These are phyloP conservation scores for Danionella cerebrum DNA, from an alignment of 2,113 vertebrate species.

Conservation along the genomic window DNA sequence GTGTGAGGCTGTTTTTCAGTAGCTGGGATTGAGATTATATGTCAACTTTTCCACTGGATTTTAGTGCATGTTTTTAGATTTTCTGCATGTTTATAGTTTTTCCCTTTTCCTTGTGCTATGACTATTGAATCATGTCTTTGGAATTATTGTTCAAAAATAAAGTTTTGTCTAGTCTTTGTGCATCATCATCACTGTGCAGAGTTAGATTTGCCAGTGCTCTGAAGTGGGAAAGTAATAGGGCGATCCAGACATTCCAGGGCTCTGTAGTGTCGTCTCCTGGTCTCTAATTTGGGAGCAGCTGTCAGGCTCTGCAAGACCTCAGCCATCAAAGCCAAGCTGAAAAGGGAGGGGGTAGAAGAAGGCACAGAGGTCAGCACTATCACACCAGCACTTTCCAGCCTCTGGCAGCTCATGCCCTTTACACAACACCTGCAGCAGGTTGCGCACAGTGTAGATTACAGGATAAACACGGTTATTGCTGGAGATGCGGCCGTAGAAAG, in stretches of 20 bases:
- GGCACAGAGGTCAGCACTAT: conserved; percentile 13
- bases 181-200: conserved; percentile 38
- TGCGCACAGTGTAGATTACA: conserved; percentile 43
- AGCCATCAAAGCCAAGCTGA: conserved; percentile 53
- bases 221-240: conserved; percentile 47
- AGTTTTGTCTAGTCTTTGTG: too few species aligned
- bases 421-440: conserved; percentile 46
- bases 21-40: too few species aligned
- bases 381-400: conserved; percentile 41
- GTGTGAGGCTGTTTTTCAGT: too few species aligned
- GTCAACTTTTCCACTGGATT: too few species aligned
- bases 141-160: too few species aligned
- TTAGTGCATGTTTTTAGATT: too few species aligned
- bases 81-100: too few species aligned
- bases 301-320: conserved; percentile 56
- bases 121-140: too few species aligned
- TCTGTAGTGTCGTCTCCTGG: conserved; percentile 52
- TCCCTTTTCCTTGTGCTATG: too few species aligned
- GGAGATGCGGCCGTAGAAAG: background rate
- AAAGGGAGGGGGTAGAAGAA: background rate
- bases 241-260: conserved; percentile 58
- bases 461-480: conserved; percentile 29
- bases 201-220: conserved; percentile 53
- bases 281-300: conserved; percentile 73
- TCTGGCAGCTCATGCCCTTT: conserved; percentile 21